Base-by-base conservation (phyloP, 2,113 vertebrate species). In the Poecile atricapillus region DNA sequence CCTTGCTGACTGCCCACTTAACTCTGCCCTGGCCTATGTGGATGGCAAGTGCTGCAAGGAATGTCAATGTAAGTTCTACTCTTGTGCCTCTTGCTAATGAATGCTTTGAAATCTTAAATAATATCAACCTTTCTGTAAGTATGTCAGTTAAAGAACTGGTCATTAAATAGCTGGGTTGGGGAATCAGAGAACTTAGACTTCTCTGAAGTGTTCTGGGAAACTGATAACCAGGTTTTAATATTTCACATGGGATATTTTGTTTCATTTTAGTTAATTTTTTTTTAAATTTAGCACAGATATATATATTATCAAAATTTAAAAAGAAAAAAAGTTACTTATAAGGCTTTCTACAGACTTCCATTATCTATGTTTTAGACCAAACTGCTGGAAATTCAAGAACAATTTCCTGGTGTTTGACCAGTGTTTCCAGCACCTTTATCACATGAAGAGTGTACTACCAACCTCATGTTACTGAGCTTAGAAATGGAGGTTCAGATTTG, bases 41-140 rank as follows among this genome's bases (percentile, higher is more conserved):
- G 98, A 99, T 93, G 99, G 98, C 86, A 98, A 98, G 95, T 99
- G 99, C 98, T 99, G 99, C 97, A 99, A 99, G 95, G 98, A 99
- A 96, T 99, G 99, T 94, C 99, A 98, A 93, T 93, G 99, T 99
- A 96, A 99, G 99, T 98, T 76, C 46, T 70, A 46, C 31, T 84
- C n/a, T 63, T 31, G 43, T 65, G 43, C 56, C 62, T 63, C 65
- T 47, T 94, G 47, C 46, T 46, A 70, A 70, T 41, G n/a, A 82
- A 17, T 76, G 53, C 60, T 77, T 65, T 65, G 69, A 67, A 68
- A 44, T 35, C 30, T 55, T 64, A 44, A 56, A 62, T 30, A 49
- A 78, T 78, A 21, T 5, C 14, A 79, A 65, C 11, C 4, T 76
- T 67, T 76, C 49, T 81, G 21, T 68, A 83, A 86, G 53, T 13